Evolutionary conservation across 2,888 invertebrate genomes (phyloP), one percentile per base, ranked within the genome.

Genomic region (Axea sp.): DNA sequence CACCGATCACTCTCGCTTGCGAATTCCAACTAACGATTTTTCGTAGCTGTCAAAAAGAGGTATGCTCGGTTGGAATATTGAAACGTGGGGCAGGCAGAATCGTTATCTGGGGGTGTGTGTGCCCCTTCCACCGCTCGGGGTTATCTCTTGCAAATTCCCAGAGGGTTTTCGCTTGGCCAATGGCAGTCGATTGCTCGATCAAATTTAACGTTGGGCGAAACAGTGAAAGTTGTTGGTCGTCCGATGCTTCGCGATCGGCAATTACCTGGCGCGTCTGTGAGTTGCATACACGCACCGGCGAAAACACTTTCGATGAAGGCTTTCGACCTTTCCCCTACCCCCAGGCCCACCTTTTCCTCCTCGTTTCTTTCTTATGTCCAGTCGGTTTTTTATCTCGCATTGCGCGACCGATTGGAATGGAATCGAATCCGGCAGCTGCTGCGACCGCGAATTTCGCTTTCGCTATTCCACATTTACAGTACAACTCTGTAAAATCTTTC

Each of bases 221-320:
- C 26, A 83, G 84, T 83, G 84, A 84, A 84, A 84, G 84, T 84
- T 79, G 76, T 76, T 71, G 47, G 37, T 47, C 39, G 49, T 62
- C 35, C 22, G 49, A 53, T 64, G 64, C 31, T 22, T 41, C 57
- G 49, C 15, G 47, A 67, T 57, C 67, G 41, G 30, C 53, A 64
- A 64, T 64, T 53, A 53, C 35, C 19, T 6, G 9, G n/a, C 17
- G 35, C 24, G 31, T 45, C 26, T 14, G 19, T 53, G 53, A 31
- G 51, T 8, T 14, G 31, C 43, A 57, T 41, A 37, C 31, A 51
- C 8, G 35, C 24, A 17, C 31, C 33, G 2, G 33, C 60, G 62
- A 69, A 68, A 69, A 75, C 71, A 82, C 83, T 84, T 84, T 83
- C 84, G 80, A 57, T 83, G 30, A 57, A 67, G 67, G 67, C 80